Conservation (phyloP, 2,888 invertebrate genomes). For the Lycia hirtaria region DNA sequence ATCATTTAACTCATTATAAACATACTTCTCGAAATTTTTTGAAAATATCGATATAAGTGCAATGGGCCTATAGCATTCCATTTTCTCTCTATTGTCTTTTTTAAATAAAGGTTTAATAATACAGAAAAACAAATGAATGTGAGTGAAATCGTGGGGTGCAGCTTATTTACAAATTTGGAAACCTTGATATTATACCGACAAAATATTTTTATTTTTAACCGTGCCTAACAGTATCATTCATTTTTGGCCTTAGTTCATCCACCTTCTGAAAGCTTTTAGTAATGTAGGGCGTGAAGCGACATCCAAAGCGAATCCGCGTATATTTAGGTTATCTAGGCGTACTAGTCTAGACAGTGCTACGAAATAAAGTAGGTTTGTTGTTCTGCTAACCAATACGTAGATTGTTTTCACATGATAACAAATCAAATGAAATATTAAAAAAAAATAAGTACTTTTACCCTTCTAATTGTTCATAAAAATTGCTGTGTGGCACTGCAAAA, state of each 20-base stretch:
- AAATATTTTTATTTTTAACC: not conserved
- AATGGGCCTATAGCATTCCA: too few relatives aligned
- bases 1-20: too few relatives aligned
- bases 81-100: too few relatives aligned
- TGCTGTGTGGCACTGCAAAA: too few relatives aligned
- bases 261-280: conserved; percentile 36
- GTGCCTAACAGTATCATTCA: too few relatives aligned
- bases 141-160: too few relatives aligned
- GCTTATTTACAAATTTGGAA: too few relatives aligned
- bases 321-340: conserved; percentile 2
- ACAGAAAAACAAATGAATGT: too few relatives aligned
- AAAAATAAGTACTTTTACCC: not conserved
- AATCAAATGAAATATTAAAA: too few relatives aligned
- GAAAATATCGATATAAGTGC: too few relatives aligned
- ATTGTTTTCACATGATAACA: not conserved
- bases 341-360: not conserved
- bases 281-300: conserved; percentile 27
- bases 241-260: conserved; percentile 12
- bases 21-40: too few relatives aligned
- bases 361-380: not conserved
- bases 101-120: too few relatives aligned
- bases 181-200: not conserved
- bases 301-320: conserved; percentile 13
- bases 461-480: not conserved
- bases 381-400: not conserved